phyloP scores from a whole-genome alignment of 2,888 invertebrate genomes.

The Acanthococcus lagerstroemiae region DNA sequence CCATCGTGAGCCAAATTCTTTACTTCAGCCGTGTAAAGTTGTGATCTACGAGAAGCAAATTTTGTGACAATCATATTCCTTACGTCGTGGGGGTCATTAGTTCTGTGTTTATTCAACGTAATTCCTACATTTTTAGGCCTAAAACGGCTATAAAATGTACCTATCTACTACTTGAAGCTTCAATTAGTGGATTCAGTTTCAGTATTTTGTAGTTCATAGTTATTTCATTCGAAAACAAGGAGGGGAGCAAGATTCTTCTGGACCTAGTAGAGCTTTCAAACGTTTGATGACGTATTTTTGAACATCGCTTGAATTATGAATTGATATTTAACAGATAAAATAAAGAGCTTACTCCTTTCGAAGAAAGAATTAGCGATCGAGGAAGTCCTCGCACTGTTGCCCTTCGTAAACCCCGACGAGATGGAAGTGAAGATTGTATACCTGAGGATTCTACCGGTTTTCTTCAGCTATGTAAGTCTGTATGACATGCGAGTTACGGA shows the following conservation, averaged over 20 bases:
- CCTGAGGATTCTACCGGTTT: not conserved
- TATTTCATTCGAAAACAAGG: not conserved
- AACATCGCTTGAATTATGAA: too few relatives aligned
- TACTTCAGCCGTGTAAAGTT: too few relatives aligned
- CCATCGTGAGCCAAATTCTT: too few relatives aligned
- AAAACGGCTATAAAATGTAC: too few relatives aligned
- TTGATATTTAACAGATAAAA: not conserved
- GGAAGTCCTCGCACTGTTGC: not conserved
- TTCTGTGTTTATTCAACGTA: too few relatives aligned
- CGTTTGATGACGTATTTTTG: not conserved
- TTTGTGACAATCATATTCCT: too few relatives aligned
- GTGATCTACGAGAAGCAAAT: too few relatives aligned
- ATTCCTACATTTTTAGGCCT: too few relatives aligned
- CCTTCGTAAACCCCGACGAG: not conserved
- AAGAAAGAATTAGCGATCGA: slow-evolving; percentile 2
- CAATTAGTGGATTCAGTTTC: too few relatives aligned
- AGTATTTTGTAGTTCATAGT: too few relatives aligned
- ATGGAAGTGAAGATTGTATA: not conserved
- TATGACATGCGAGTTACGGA: not conserved
- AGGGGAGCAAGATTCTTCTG: not conserved
- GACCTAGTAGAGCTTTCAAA: not conserved
- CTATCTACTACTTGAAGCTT: too few relatives aligned
- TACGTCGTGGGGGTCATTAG: too few relatives aligned
- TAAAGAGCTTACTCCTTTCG: not conserved
- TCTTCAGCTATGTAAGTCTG: slow-evolving; percentile 2